Percentiles rank a stretch among this genome's conserved stretches.
Evolutionary conservation across 35 echinoderm and acorn worm genomes (phyloP).

Genomic region (Lytechinus variegatus): DNA sequence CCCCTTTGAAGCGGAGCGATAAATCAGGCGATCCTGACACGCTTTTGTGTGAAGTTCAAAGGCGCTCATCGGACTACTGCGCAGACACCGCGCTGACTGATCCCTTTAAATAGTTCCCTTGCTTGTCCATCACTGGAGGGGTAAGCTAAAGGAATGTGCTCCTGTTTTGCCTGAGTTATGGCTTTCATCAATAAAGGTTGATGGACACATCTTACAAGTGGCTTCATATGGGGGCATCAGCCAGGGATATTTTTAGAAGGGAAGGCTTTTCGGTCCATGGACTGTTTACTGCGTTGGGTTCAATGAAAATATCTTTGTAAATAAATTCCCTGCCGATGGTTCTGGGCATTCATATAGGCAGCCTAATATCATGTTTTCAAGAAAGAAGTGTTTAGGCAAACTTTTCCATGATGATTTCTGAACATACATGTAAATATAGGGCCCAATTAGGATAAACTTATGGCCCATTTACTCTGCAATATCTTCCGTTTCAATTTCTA

Average conservation of each 20-base stretch:
- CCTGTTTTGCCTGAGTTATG: background rate
- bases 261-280: background rate
- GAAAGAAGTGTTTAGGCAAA: no score
- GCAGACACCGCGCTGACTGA: background rate
- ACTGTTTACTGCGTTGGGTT: background rate
- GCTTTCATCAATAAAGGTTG: background rate
- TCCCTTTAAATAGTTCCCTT: background rate
- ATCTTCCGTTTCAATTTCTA: no score
- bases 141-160: background rate
- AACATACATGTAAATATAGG: no score
- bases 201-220: background rate
- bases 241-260: background rate
- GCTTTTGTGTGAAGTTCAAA: background rate
- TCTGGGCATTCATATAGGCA: background rate
- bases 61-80: background rate
- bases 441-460: no score
- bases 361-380: no score
- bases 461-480: no score
- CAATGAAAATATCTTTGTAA: background rate
- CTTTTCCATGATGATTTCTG: no score
- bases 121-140: background rate
- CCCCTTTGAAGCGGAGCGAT: background rate
- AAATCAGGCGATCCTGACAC: background rate
- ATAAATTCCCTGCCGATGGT: background rate
- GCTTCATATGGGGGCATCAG: background rate